Base-by-base conservation (phyloP, 2,113 vertebrate species). In the Microtus ochrogaster region DNA sequence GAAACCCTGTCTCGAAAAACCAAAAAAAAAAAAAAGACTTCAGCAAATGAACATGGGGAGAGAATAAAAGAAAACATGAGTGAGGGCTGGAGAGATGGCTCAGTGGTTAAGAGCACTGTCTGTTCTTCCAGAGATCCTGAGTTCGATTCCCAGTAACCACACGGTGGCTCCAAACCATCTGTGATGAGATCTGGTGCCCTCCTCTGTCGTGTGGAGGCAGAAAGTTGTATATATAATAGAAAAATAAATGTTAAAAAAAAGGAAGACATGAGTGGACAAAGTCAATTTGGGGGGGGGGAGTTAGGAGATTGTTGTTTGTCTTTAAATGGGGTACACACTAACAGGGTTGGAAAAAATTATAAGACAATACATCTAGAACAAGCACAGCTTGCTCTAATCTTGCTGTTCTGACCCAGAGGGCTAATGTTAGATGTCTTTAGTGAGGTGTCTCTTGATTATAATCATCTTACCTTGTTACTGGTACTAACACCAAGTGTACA, bases 1-100 rank as follows among this genome's bases (percentile, higher is more conserved):
- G n/a, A n/a, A n/a, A n/a, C n/a, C n/a, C n/a, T n/a, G n/a, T n/a
- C n/a, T n/a, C n/a, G n/a, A n/a, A n/a, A n/a, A n/a, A n/a, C n/a
- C n/a, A n/a, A n/a, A n/a, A n/a, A n/a, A n/a, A n/a, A n/a, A n/a
- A n/a, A n/a, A n/a, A 30, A 81, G 70, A 81, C n/a, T 72, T 84
- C 58, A 88, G 81, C 44, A 93, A 90, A 83, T 49, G 61, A 39
- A 79, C 12, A 83, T 85, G 84, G 52, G 74, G 26, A 66, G 55
- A 76, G 77, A 91, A 74, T 26, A 85, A 93, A 91, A n/a, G 36
- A 41, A 83, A 93, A 12, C 41, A 85, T n/a, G 89, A 85, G 21
- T 66, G 33, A 49, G 47, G 47, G 47, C 47, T 49, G 47, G 47
- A 49, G 47, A 49, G 47, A 49, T 10, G 47, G 47, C 10, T 49